Conservation (phyloP, 2,888 invertebrate species). For the Tachina fera region DNA sequence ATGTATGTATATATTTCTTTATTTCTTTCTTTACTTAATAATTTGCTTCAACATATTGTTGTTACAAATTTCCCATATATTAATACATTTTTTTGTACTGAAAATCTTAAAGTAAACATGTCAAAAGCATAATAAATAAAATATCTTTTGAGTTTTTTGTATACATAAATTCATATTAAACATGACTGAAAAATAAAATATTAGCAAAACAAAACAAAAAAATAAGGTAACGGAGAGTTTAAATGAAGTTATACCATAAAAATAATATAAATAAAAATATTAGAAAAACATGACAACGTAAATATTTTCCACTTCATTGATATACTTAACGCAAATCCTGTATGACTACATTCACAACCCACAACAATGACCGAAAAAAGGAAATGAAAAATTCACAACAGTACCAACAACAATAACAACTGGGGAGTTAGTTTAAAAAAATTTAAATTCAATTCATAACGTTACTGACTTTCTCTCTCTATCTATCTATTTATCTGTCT, state of each 20-base stretch:
- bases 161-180: conserved; percentile 48
- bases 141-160: neutral
- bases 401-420: conserved; percentile 2
- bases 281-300: conserved; percentile 58
- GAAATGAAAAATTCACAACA: conserved; percentile 2
- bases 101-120: conserved; percentile 33
- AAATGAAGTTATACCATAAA: conserved; percentile 43
- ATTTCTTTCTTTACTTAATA: no score
- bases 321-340: conserved; percentile 44
- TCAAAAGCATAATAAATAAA: conserved; percentile 49
- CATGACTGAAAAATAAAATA: conserved; percentile 51
- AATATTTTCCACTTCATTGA: conserved; percentile 72
- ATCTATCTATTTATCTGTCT: neutral
- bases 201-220: neutral
- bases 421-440: conserved; percentile 41
- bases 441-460: conserved; percentile 40
- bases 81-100: neutral
- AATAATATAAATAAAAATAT: conserved; percentile 39
- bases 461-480: neutral
- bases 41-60: neutral
- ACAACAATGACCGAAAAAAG: conserved; percentile 44
- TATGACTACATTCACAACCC: conserved; percentile 10
- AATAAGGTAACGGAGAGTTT: conserved; percentile 38
- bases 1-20: neutral
- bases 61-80: conserved; percentile 27